These are phyloP conservation scores for Bombus affinis DNA, from an alignment of 1,140 invertebrate genomes.

Conservation along the genomic window DNA sequence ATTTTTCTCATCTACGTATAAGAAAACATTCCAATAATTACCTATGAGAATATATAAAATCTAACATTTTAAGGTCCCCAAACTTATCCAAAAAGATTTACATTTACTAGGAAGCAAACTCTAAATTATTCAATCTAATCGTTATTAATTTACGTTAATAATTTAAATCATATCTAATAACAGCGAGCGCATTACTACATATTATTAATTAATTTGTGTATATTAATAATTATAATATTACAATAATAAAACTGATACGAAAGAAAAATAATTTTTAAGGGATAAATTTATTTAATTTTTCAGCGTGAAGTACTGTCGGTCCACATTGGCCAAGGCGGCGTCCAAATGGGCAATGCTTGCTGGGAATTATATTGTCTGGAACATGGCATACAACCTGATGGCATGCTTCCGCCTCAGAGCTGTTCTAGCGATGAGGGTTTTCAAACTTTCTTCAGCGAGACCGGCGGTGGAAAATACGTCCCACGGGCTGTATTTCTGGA, in stretches of 20 bases:
- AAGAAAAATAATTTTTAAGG: neutral
- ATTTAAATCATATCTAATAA: neutral
- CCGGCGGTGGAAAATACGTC: constrained; percentile 88
- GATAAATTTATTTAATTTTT: constrained; percentile 13
- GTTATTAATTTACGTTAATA: neutral
- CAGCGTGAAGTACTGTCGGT: constrained; percentile 82
- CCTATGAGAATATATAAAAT: no score
- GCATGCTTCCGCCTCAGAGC: constrained; percentile 78
- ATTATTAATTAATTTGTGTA: neutral
- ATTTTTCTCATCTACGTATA: neutral
- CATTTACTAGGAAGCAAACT: neutral
- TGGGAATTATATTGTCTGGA: constrained; percentile 89
- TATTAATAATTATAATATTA: neutral
- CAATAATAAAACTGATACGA: neutral
- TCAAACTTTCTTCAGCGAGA: constrained; percentile 87
- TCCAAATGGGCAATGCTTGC: constrained; percentile 88
- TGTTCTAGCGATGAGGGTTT: constrained; percentile 83
- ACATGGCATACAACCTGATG: constrained; percentile 88
- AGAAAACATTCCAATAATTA: no score
- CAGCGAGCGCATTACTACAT: neutral
- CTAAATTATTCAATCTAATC: neutral
- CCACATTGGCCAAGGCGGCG: constrained; percentile 89
- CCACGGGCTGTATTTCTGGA: constrained; percentile 91
- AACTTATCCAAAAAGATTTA: neutral
- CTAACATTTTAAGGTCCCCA: neutral